A percentile compares a stretch with the other conserved stretches of the same genome.
Conservation (phyloP, 1,140 invertebrate genomes). For the Leguminivora glycinivorella region DNA sequence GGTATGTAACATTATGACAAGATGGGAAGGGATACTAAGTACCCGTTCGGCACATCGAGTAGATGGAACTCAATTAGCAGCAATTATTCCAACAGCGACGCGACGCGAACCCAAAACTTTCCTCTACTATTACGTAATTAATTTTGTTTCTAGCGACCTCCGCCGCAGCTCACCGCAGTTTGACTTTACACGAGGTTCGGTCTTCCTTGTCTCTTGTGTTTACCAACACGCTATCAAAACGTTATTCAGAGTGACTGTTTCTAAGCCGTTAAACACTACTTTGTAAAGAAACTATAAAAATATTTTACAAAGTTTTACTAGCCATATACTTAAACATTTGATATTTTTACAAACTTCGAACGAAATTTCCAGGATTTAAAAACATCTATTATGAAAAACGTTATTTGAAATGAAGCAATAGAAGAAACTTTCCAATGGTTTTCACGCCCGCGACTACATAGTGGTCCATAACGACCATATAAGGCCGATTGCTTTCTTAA, state of each 20-base stretch:
- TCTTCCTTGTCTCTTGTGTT: constrained; percentile 36
- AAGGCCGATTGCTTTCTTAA: constrained; percentile 76
- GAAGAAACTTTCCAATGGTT: constrained; percentile 69
- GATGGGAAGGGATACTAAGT: neutral
- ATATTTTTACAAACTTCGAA: neutral
- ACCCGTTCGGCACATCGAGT: constrained; percentile 31
- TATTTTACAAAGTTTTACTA: constrained; percentile 1
- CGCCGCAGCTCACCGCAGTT: constrained; percentile 35
- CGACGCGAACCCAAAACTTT: constrained; percentile 60
- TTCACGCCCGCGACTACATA: constrained; percentile 63
- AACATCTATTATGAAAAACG: constrained; percentile 45
- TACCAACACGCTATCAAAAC: constrained; percentile 41
- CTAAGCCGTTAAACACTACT: too few species aligned
- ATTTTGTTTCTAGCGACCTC: constrained; percentile 56
- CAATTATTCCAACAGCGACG: constrained; percentile 51
- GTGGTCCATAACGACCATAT: constrained; percentile 73
- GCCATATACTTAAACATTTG: neutral
- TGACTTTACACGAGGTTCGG: constrained; percentile 34
- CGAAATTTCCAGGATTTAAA: constrained; percentile 34
- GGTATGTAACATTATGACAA: too few species aligned
- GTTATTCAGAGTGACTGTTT: constrained; percentile 22
- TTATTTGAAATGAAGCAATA: constrained; percentile 65
- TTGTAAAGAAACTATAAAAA: too few species aligned
- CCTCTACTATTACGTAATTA: constrained; percentile 63
- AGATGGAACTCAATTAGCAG: constrained; percentile 60